Evolutionary conservation across 2,888 invertebrate genomes (phyloP).

Genomic region (Caradrina clavipalpis): DNA sequence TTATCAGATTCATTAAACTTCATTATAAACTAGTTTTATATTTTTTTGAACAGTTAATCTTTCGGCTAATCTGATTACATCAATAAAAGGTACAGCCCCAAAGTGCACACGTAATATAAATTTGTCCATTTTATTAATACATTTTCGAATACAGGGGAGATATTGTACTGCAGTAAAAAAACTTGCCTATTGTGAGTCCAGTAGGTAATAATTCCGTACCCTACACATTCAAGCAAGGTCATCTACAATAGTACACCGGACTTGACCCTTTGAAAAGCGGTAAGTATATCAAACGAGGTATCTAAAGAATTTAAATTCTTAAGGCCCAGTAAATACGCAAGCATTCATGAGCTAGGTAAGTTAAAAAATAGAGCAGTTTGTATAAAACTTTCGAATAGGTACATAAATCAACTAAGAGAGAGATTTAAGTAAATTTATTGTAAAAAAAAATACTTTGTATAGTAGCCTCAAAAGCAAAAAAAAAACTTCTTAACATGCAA

Average conservation of each 20-base stretch:
- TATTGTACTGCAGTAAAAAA: background rate
- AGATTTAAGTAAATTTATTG: too few relatives aligned
- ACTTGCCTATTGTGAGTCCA: background rate
- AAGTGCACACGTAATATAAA: background rate
- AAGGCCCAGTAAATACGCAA: too few relatives aligned
- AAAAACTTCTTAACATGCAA: too few relatives aligned
- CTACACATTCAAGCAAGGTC: conserved; percentile 1
- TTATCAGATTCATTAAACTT: too few relatives aligned
- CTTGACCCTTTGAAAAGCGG: background rate
- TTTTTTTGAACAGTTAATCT: background rate
- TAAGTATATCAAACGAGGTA: background rate
- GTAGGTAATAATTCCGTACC: background rate
- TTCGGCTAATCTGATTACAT: background rate
- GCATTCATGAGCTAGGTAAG: too few relatives aligned
- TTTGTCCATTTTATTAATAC: background rate
- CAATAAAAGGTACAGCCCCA: background rate
- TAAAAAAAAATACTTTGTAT: too few relatives aligned
- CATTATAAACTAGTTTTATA: too few relatives aligned
- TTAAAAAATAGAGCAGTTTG: too few relatives aligned
- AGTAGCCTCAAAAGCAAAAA: too few relatives aligned
- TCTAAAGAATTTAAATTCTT: too few relatives aligned
- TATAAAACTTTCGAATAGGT: too few relatives aligned
- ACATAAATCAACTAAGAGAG: too few relatives aligned
- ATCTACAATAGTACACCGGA: background rate
- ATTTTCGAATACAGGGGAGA: background rate